A percentile compares a stretch with the other conserved stretches of the same genome.
phyloP scores from a whole-genome alignment of 2,113 vertebrate species.

The Prolemur simus region DNA sequence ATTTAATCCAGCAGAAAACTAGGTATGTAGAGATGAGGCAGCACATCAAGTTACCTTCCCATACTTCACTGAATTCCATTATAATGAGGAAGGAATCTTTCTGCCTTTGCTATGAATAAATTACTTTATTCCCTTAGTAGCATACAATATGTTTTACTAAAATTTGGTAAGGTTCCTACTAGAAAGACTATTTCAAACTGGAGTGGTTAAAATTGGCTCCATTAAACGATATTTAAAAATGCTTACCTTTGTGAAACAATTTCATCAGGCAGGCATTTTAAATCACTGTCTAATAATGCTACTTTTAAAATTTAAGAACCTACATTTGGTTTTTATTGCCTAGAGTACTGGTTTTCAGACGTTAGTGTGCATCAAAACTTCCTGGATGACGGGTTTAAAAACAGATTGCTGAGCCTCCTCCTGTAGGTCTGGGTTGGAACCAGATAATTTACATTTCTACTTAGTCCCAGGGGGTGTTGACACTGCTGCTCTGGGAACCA shows the following conservation, averaged over 20 bases:
- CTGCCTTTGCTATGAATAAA: neutral
- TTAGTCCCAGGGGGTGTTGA: neutral
- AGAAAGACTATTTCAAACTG: neutral
- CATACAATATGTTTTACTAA: neutral
- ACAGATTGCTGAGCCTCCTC: accelerated
- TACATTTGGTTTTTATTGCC: neutral
- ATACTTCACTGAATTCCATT: neutral
- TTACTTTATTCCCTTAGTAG: neutral
- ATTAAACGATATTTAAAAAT: neutral
- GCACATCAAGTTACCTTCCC: neutral
- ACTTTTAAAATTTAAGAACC: neutral
- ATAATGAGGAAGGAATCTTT: neutral
- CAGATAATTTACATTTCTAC: neutral
- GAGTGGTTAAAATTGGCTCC: neutral
- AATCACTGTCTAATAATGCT: neutral
- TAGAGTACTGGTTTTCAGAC: neutral
- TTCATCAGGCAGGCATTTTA: neutral
- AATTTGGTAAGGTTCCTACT: neutral
- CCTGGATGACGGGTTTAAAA: neutral
- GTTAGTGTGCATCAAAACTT: neutral
- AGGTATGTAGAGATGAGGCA: neutral
- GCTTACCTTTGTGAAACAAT: neutral
- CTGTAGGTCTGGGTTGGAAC: neutral
- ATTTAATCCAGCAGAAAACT: neutral
- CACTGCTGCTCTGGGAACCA: neutral